Conservation (phyloP, 2,797 vertebrate species). For the Hippopotamyrus pictus region DNA sequence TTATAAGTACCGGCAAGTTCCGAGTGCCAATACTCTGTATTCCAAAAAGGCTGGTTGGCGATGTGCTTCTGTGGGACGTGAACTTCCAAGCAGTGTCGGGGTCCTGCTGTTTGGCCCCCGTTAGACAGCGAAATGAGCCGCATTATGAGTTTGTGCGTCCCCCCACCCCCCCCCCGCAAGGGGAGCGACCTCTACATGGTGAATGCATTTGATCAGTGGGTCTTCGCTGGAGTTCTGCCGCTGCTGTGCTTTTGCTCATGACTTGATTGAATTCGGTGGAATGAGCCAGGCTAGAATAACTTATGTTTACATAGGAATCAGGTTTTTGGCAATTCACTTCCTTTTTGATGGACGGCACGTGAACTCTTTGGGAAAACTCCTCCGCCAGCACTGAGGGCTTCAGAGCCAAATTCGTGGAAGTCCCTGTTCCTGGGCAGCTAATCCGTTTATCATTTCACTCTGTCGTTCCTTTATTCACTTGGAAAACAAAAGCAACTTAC, state of each 20-base stretch:
- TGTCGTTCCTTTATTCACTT: not conserved
- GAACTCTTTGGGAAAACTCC: constrained; percentile 2
- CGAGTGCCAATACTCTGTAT: constrained; percentile 9
- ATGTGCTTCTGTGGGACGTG: not conserved
- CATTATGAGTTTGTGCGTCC: not conserved
- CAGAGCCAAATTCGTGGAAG: not conserved
- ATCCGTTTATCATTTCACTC: constrained; percentile 2
- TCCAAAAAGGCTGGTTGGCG: not conserved
- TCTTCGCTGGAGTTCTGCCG: constrained; percentile 18
- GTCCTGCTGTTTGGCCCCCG: not conserved
- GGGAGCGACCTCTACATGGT: constrained; percentile 23
- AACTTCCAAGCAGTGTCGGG: not conserved
- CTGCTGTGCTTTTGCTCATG: constrained; percentile 29
- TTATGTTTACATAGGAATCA: constrained; percentile 27
- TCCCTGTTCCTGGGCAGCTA: not conserved
- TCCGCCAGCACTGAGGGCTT: constrained; percentile 3
- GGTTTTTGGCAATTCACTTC: constrained; percentile 16
- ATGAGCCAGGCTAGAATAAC: constrained; percentile 14
- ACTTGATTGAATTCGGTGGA: constrained; percentile 30
- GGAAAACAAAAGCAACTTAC: not conserved
- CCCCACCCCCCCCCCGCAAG: constrained; percentile 5
- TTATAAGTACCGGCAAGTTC: not conserved
- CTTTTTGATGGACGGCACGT: not conserved
- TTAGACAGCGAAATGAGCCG: not conserved
- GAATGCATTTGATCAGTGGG: constrained; percentile 17